Base-by-base conservation (phyloP, 1,140 invertebrate species). In the Neelides sp. region DNA sequence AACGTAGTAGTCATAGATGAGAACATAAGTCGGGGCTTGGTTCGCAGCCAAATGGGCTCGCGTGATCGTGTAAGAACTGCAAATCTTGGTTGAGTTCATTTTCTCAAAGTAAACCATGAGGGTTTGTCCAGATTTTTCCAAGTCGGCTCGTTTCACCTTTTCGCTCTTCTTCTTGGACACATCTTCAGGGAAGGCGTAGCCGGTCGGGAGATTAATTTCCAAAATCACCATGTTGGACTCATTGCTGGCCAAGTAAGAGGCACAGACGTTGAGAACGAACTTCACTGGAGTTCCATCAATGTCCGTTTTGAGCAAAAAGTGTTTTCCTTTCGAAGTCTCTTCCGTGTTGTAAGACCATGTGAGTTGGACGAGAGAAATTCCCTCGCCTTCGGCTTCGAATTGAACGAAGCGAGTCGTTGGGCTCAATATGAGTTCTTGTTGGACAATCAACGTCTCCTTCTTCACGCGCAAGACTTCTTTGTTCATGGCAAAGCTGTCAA, bases 1-100 rank as follows among this genome's bases (percentile, higher is more conserved):
- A 64, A 91, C 84, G 61, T 94, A 94, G 66, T 94, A 94, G 63
- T 94, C 88, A 59, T 88, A 93, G 55, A 93, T 76, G 22, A 76
- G 73, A 4, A 93, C 82, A 24, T 84, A 75, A 19, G 85, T 84
- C 20, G 85, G 83, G 63, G 81, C 82, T 62, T 90, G 83, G 61
- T 83, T 78, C 0, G 83, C 85, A 3, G 92, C 85, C 69, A 82
- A 82, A 55, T 83, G 79, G 3, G 80, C 82, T 62, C 86, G 77
- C 62, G 82, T 85, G 3, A 87, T 84, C 7, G 82, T 80, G 27
- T 93, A 27, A 27, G 19, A 4, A n/a, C 47, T 10, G 23, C 55
- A 58, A 12, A 2, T 27, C 26, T 17, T 23, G 5, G 30, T 26
- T 1, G 1, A 4, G n/a, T 12, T 22, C 3, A 58, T 12, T 4